phyloP scores from a whole-genome alignment of 1,140 invertebrate species.

The Parapsyche elsis region DNA sequence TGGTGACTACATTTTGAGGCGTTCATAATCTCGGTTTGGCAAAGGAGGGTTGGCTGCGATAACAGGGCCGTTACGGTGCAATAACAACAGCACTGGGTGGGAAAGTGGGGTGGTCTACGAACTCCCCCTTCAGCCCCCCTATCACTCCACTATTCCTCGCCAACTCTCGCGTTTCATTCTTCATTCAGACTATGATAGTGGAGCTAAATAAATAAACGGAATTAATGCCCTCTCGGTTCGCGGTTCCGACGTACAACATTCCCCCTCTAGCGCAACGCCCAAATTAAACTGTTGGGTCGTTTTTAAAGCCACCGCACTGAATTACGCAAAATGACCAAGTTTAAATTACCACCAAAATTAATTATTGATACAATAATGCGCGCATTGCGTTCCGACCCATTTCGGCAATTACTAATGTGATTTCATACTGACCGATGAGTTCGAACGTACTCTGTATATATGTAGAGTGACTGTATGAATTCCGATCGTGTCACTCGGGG shows the following conservation, averaged over 20 bases:
- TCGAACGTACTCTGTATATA: too few species aligned
- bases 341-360: conserved; percentile 1
- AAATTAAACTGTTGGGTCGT: conserved; percentile 25
- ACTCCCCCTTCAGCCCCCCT: not conserved
- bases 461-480: too few species aligned
- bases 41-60: conserved; percentile 29
- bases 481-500: too few species aligned
- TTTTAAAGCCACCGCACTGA: conserved; percentile 10
- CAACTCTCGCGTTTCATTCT: conserved; percentile 28
- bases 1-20: not conserved
- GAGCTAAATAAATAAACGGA: conserved; percentile 42
- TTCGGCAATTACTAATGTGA: too few species aligned
- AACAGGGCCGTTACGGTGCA: conserved; percentile 46
- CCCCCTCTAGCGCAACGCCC: not conserved
- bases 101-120: not conserved
- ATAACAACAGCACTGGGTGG: conserved; percentile 48
- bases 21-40: not conserved
- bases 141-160: not conserved
- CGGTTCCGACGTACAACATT: not conserved
- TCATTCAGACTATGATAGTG: conserved; percentile 39
- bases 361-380: conserved; percentile 1
- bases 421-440: too few species aligned
- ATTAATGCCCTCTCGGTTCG: conserved; percentile 36
- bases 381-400: not conserved
- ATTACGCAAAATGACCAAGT: not conserved